phyloP scores from a whole-genome alignment of 2,797 vertebrate species.

The Pseudomugil gertrudae region DNA sequence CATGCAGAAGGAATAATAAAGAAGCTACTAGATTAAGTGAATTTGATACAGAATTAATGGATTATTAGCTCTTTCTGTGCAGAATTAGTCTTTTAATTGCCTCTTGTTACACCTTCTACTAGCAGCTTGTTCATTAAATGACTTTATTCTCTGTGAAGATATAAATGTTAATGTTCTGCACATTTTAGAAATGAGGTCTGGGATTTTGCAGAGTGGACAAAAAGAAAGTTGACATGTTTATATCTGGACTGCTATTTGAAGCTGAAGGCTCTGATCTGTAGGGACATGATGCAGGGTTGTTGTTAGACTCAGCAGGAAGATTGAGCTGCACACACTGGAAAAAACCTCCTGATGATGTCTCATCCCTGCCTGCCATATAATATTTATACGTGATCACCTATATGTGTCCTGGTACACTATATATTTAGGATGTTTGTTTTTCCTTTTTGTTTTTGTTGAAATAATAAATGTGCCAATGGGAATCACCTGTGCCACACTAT shows the following conservation, averaged over 20 bases:
- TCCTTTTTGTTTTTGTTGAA: slow-evolving; percentile 51
- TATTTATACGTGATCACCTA: slow-evolving; percentile 65
- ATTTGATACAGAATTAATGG: neutral
- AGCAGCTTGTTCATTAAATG: slow-evolving; percentile 9
- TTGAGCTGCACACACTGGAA: slow-evolving; percentile 72
- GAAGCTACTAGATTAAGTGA: neutral
- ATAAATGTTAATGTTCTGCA: neutral
- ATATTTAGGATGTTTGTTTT: slow-evolving; percentile 63
- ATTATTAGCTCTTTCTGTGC: neutral
- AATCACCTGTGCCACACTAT: slow-evolving; percentile 64
- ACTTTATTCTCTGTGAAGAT: neutral
- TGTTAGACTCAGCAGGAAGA: slow-evolving; percentile 61
- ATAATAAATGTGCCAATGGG: slow-evolving; percentile 75
- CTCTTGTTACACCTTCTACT: slow-evolving; percentile 2
- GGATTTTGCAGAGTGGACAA: neutral
- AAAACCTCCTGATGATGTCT: slow-evolving; percentile 53
- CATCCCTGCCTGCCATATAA: slow-evolving; percentile 71
- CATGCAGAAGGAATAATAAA: neutral
- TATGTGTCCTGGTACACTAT: slow-evolving; percentile 63
- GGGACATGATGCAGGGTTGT: slow-evolving; percentile 19
- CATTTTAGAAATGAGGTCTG: slow-evolving; percentile 25
- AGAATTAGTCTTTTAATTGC: neutral
- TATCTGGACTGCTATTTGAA: slow-evolving; percentile 2
- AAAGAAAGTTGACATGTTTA: slow-evolving; percentile 2
- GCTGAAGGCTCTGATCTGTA: slow-evolving; percentile 4